These are phyloP conservation scores for Cheilosia soror DNA, from an alignment of 2,888 invertebrate genomes.

Conservation along the genomic window DNA sequence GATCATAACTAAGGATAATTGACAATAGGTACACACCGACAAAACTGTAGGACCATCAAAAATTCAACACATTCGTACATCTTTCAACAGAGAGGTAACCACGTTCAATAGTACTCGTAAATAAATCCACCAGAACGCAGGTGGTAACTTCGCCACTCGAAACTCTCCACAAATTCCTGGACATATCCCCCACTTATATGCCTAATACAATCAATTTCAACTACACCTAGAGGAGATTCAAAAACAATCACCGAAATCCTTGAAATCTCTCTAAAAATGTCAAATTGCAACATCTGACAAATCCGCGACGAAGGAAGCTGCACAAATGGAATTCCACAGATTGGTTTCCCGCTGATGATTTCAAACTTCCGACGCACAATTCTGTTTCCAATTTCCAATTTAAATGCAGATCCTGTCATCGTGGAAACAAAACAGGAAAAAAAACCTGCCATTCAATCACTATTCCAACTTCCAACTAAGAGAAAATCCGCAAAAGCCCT, in stretches of 20 bases:
- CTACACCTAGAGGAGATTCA: conserved; percentile 23
- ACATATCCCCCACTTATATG: no score
- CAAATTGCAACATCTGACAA: conserved; percentile 47
- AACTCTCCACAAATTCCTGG: no score
- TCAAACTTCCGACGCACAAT: neutral
- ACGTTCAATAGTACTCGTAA: no score
- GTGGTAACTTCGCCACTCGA: no score
- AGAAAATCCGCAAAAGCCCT: conserved; percentile 35
- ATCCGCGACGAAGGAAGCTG: conserved; percentile 29
- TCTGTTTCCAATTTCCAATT: conserved; percentile 59
- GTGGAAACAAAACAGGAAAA: neutral
- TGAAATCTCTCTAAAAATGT: neutral
- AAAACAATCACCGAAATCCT: conserved; percentile 65
- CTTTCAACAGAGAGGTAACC: no score
- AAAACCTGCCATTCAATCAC: conserved; percentile 45
- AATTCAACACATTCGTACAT: no score
- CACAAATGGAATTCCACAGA: conserved; percentile 50
- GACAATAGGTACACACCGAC: no score
- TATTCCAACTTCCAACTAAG: no score
- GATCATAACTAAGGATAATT: no score
- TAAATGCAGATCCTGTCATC: conserved; percentile 70
- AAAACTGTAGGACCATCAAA: no score
- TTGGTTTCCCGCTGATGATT: conserved; percentile 38
- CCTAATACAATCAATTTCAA: neutral
- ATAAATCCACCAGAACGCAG: no score